phyloP scores from a whole-genome alignment of 2,797 vertebrate genomes.

The Bovichtus diacanthus region DNA sequence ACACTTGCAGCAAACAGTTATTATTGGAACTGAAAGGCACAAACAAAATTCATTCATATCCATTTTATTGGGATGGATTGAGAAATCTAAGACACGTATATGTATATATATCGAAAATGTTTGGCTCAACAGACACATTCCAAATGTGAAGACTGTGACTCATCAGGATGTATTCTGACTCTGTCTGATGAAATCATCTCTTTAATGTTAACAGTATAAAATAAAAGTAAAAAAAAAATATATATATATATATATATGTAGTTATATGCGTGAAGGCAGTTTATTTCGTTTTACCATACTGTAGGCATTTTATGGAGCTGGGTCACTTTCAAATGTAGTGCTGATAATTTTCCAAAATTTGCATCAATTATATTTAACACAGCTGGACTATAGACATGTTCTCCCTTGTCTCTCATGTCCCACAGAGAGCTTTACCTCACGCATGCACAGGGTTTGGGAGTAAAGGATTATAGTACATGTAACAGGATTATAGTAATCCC shows the following conservation, averaged over 20 bases:
- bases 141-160: no score
- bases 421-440: conserved; percentile 33
- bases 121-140: not conserved
- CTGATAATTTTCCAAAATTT: not conserved
- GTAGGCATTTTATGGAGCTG: not conserved
- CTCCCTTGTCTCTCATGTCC: conserved; percentile 11
- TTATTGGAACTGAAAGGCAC: not conserved
- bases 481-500: conserved; percentile 68
- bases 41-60: not conserved
- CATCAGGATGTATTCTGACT: not conserved
- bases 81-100: not conserved
- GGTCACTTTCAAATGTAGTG: not conserved
- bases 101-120: no score
- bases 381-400: conserved; percentile 5
- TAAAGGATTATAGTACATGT: conserved; percentile 50
- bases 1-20: no score
- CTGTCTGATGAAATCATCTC: not conserved
- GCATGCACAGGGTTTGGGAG: conserved; percentile 30
- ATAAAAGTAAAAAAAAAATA: not conserved
- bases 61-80: not conserved
- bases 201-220: not conserved
- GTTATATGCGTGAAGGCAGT: not conserved
- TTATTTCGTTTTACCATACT: not conserved
- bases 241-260: not conserved
- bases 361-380: not conserved